A percentile compares a stretch with the other conserved stretches of the same genome.
phyloP scores from a whole-genome alignment of 2,888 invertebrate species.

The Actias luna region DNA sequence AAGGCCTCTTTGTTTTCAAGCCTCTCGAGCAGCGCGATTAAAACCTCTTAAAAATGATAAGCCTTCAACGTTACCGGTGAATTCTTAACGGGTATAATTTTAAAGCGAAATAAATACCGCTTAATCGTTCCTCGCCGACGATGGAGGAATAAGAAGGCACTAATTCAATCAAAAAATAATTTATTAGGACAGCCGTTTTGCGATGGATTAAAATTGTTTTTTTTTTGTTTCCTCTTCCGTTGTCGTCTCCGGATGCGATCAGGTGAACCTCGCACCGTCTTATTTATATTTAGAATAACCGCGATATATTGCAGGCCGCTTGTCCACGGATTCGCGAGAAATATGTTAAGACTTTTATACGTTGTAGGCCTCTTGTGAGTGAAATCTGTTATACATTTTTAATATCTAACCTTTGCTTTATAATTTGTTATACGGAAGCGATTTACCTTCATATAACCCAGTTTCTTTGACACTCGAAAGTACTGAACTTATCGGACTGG shows the following conservation, averaged over 20 bases:
- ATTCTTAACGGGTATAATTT: slow-evolving; percentile 1
- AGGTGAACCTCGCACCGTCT: slow-evolving; percentile 28
- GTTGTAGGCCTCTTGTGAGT: too few relatives aligned
- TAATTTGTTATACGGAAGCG: too few relatives aligned
- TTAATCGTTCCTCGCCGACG: background rate
- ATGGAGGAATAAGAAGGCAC: background rate
- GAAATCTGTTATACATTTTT: too few relatives aligned
- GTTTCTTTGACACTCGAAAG: too few relatives aligned
- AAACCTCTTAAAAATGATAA: background rate
- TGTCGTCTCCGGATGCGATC: slow-evolving; percentile 24
- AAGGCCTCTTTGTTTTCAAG: too few relatives aligned
- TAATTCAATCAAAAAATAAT: slow-evolving; percentile 26
- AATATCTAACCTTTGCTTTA: too few relatives aligned
- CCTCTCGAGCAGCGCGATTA: too few relatives aligned
- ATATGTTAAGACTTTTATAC: background rate
- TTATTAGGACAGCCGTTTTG: slow-evolving; percentile 41
- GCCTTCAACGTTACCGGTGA: background rate
- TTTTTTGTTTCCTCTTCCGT: background rate
- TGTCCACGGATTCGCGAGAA: background rate
- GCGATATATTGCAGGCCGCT: slow-evolving; percentile 22
- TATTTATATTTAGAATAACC: slow-evolving; percentile 27
- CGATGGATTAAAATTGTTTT: slow-evolving; percentile 39
- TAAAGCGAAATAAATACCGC: background rate
- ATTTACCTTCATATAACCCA: too few relatives aligned
- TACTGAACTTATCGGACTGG: too few relatives aligned